Evolutionary conservation across 1,140 invertebrate genomes (phyloP).

Genomic region (Ctenoplectra terminalis): DNA sequence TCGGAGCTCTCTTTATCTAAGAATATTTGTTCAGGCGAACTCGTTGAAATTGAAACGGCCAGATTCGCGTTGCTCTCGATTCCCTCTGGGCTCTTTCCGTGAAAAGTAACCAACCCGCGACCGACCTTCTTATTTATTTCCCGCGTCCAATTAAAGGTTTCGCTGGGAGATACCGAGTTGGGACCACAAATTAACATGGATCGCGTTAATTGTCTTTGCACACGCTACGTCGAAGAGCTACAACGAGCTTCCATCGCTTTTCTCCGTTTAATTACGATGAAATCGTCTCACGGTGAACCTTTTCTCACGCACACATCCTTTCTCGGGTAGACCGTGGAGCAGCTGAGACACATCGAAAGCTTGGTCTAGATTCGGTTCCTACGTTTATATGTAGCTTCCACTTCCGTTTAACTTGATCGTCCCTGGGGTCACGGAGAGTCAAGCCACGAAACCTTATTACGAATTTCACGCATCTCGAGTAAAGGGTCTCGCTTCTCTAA

Average conservation of each 20-base stretch:
- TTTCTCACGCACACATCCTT: neutral
- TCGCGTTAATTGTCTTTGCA: constrained; percentile 38
- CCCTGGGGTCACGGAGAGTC: constrained; percentile 31
- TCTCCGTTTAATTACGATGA: constrained; percentile 29
- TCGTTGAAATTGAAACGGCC: constrained; percentile 68
- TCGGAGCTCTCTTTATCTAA: constrained; percentile 68
- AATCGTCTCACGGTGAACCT: constrained; percentile 23
- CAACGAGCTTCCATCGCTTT: neutral
- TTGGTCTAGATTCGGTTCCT: constrained; percentile 38
- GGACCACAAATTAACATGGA: constrained; percentile 43
- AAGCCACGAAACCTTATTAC: constrained; percentile 61
- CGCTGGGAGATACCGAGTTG: constrained; percentile 6
- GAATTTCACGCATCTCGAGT: constrained; percentile 61
- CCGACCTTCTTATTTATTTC: constrained; percentile 51
- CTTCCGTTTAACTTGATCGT: constrained; percentile 54
- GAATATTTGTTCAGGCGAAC: constrained; percentile 72
- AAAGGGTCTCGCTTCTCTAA: constrained; percentile 36
- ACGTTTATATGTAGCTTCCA: constrained; percentile 53
- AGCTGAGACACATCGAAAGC: constrained; percentile 1
- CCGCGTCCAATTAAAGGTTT: constrained; percentile 42
- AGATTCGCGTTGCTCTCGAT: constrained; percentile 63
- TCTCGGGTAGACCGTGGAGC: neutral
- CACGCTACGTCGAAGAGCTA: constrained; percentile 22
- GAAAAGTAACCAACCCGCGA: constrained; percentile 27
- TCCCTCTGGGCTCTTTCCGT: constrained; percentile 30